phyloP scores from a whole-genome alignment of 2,797 vertebrate species.

The Chromobotia macracanthus region DNA sequence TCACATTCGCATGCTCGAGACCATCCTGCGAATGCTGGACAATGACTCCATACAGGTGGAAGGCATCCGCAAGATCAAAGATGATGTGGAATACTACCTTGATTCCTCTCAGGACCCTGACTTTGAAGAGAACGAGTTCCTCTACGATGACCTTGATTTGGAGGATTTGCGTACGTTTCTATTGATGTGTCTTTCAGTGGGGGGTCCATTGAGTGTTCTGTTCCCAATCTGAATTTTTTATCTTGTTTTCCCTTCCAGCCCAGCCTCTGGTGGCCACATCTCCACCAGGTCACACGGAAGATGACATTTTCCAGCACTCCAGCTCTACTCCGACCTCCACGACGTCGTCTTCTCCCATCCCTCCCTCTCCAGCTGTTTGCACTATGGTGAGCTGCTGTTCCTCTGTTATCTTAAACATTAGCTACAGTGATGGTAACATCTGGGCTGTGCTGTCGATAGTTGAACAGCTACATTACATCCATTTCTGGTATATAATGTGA shows the following conservation, averaged over 20 bases:
- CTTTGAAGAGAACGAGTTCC: conserved; percentile 93
- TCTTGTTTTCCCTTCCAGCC: conserved; percentile 69
- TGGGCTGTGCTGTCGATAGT: not conserved
- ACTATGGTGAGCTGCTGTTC: conserved; percentile 76
- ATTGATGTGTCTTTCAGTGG: not conserved
- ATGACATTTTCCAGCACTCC: conserved; percentile 88
- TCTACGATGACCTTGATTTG: conserved; percentile 90
- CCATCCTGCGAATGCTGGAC: conserved; percentile 91
- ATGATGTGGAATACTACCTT: conserved; percentile 90
- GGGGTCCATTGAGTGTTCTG: not conserved
- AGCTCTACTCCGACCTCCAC: conserved; percentile 91
- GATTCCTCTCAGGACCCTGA: conserved; percentile 93
- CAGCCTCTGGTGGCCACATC: conserved; percentile 86
- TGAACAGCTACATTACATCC: no score
- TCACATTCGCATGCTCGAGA: conserved; percentile 91
- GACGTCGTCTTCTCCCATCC: conserved; percentile 89
- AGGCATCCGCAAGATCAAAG: conserved; percentile 89
- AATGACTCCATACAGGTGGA: conserved; percentile 92
- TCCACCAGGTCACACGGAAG: conserved; percentile 84
- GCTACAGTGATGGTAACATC: not conserved
- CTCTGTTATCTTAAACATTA: not conserved
- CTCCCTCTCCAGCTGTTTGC: conserved; percentile 85
- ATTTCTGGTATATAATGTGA: no score
- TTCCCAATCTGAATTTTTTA: not conserved
- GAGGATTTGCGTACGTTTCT: conserved; percentile 86